Base-by-base conservation (phyloP, 1,140 invertebrate species). In the Adelges cooleyi region DNA sequence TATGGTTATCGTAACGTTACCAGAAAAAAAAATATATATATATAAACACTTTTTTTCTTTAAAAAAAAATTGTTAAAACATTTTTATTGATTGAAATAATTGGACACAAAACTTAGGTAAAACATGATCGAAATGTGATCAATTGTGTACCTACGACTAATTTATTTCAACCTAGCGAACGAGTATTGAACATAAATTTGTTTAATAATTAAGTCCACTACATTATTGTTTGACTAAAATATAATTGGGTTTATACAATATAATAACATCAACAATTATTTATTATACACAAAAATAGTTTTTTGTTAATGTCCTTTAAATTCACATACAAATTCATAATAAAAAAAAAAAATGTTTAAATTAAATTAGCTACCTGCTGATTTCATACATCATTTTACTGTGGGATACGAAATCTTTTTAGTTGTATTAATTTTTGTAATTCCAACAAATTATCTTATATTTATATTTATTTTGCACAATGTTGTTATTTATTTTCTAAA, bases 401-500 rank as follows among this genome's bases (percentile, higher is more conserved):
- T 46, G 17, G 38, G 56, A 36, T 62, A 62, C 40, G 23, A 62
- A 62, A 62, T 62, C 25, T 44, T 46, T 27, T 17, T 48, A 48
- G 44, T 20, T 62, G 44, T 59, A 62, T 62, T 62, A 46, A 48
- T 33, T 62, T 62, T 13, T n/a, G 29, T 6, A 33, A 6, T 6
- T 33, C 42, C 29, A 44, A 25, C 17, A 46, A 62, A 48, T 48
- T 62, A 40, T n/a, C n/a, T n/a, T n/a, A n/a, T n/a, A n/a, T 62
- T 62, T 48, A 33, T 46, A 48, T 46, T 33, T 62, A 17, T 62
- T 46, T 29, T 62, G 25, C 44, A 42, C 29, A 33, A 27, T 46
- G 29, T 62, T 62, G 42, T 62, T 46, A 62, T 62, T 48, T 48
- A 59, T 40, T 59, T 59, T 46, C 42, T 48, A 62, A 46, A 46